Percentiles rank a stretch among this genome's conserved stretches.
Evolutionary conservation across 2,797 vertebrate genomes (phyloP).

Genomic region (Helostoma temminkii): DNA sequence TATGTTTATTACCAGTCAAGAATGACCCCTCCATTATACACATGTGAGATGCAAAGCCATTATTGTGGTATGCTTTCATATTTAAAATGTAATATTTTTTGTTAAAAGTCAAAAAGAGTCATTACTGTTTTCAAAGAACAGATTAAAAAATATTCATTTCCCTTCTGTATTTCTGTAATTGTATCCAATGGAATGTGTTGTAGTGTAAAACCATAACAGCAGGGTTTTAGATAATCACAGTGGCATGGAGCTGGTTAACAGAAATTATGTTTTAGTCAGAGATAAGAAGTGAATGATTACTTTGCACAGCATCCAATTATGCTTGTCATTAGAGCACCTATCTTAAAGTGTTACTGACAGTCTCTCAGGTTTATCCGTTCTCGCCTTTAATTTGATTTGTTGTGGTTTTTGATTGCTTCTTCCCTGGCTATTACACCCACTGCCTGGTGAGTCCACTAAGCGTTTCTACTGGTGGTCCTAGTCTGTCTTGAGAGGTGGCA

Average conservation of each 20-base stretch:
- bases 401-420: conserved; percentile 57
- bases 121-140: conserved; percentile 63
- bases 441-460: conserved; percentile 68
- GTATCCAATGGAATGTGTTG: conserved; percentile 56
- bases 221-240: conserved; percentile 52
- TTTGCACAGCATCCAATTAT: conserved; percentile 67
- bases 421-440: conserved; percentile 50
- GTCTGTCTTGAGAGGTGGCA: conserved; percentile 71
- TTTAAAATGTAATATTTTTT: conserved; percentile 50
- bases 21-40: conserved; percentile 17
- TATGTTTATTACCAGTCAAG: conserved; percentile 8
- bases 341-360: conserved; percentile 60
- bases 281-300: conserved; percentile 76
- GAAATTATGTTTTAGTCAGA: conserved; percentile 63
- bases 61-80: conserved; percentile 49
- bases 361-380: conserved; percentile 64
- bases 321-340: conserved; percentile 66
- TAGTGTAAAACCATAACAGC: conserved; percentile 65
- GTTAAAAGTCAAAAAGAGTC: conserved; percentile 51
- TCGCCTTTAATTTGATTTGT: conserved; percentile 73
- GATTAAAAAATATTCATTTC: conserved; percentile 44
- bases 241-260: conserved; percentile 60
- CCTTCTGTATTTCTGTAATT: conserved; percentile 36
- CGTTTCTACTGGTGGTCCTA: conserved; percentile 55
- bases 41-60: conserved; percentile 16